Evolutionary conservation across 2,888 invertebrate species (phyloP).

Genomic region (Stegophylla sp.): DNA sequence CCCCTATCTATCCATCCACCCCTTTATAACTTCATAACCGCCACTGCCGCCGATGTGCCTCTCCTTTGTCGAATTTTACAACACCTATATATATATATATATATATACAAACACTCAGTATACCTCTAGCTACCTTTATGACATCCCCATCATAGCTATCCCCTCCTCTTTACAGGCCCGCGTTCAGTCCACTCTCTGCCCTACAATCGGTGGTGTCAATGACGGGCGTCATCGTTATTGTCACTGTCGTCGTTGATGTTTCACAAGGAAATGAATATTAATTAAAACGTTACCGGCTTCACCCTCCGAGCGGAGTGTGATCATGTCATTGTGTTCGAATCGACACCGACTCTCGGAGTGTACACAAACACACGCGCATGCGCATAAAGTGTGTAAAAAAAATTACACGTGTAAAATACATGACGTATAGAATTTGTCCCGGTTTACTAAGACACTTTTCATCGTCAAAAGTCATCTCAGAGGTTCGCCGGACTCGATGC

Average conservation of each 20-base stretch:
- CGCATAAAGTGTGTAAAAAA: too few relatives aligned
- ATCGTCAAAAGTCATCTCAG: too few relatives aligned
- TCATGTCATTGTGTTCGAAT: background rate
- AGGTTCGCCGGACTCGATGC: too few relatives aligned
- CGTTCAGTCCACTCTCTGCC: background rate
- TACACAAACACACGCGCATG: too few relatives aligned
- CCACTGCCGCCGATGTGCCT: background rate
- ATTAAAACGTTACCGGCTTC: background rate
- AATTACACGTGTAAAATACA: too few relatives aligned
- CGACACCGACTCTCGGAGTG: background rate
- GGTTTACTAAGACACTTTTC: too few relatives aligned
- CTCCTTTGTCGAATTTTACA: slow-evolving; percentile 23
- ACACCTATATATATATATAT: background rate
- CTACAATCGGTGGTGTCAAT: too few relatives aligned
- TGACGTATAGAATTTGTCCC: too few relatives aligned
- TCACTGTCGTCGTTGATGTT: background rate
- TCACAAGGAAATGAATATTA: background rate
- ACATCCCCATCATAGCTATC: background rate
- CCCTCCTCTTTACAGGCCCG: background rate
- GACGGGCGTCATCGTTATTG: background rate
- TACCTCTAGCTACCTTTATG: too few relatives aligned
- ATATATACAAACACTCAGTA: too few relatives aligned
- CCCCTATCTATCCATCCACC: background rate
- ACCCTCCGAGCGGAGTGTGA: background rate
- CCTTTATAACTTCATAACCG: background rate